Base-by-base conservation (phyloP, 2,888 invertebrate genomes). In the Tolmerus cingulatus region DNA sequence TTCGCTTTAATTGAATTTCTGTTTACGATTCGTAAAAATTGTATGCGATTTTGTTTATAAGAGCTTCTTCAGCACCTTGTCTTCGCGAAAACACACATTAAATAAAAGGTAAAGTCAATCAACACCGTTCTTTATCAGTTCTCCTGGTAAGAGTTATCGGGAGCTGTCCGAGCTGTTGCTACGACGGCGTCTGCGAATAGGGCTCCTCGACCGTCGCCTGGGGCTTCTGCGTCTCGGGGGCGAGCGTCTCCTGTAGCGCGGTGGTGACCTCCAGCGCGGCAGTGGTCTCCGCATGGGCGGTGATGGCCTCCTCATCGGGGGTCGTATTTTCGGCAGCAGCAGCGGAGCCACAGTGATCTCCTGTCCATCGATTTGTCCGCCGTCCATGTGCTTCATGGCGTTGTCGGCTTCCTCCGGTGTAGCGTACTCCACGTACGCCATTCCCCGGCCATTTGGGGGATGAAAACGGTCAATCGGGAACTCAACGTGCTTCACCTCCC, bases 331-430 rank as follows among this genome's bases (percentile, higher is more conserved):
- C 66, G 96, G 96, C 85, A 97, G 94, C 91, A 98, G 93, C 88
- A 99, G 98, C n/a, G 98, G 97, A 57, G 98, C 97, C 46, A 97
- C 98, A 30, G 98, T 97, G 86, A 99, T 97, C 93, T 98, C 98
- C 92, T 98, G 97, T 19, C 98, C 98, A 93, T 98, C 98, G 91
- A 99, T 97, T 93, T 98, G 98, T 86, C 98, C 99, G 91, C 99
- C 99, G 93, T 99, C 99, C 99, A 99, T 99, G 91, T 99, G 98
- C 92, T 99, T 99, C 96, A 99, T 97, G 0, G 99, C 99, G 92
- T 98, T 98, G 92, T 99, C 98, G 27, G 99, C 99, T 92, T 99
- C 98, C 90, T 99, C 99, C 0, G 98, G 94, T 86, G 96, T 97
- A 89, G 95, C 96, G 93, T 97, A 99, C 91, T 99, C 99, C 2